Percentiles rank a stretch among this genome's conserved stretches.
Conservation (phyloP, 2,888 invertebrate genomes). For the Drosophila tanythrix region DNA sequence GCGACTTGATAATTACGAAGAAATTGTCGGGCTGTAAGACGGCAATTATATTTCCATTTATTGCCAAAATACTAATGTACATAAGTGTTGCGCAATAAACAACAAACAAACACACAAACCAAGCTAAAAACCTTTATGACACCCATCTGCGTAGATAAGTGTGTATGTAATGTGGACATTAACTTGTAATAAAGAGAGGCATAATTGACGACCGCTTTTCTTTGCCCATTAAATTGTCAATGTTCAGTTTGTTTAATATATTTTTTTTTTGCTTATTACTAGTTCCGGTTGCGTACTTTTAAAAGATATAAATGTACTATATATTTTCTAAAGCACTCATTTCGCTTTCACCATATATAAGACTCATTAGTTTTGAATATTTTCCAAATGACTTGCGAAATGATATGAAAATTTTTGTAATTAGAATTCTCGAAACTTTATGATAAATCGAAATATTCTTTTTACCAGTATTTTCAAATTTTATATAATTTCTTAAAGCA, state of each 20-base stretch:
- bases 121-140: constrained; percentile 25
- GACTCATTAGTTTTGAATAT: not conserved
- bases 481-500: not conserved
- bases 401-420: not conserved
- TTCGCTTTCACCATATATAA: constrained; percentile 62
- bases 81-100: constrained; percentile 47
- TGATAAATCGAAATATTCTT: not conserved
- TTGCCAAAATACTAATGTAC: constrained; percentile 25
- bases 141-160: constrained; percentile 9
- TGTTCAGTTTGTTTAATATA: constrained; percentile 7
- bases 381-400: not conserved
- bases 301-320: constrained; percentile 46
- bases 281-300: constrained; percentile 63
- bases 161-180: constrained; percentile 10
- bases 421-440: not conserved
- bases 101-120: constrained; percentile 34
- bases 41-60: constrained; percentile 20
- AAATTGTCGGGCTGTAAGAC: constrained; percentile 19
- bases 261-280: constrained; percentile 41
- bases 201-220: constrained; percentile 39
- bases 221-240: constrained; percentile 30
- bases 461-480: not conserved
- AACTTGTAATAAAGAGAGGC: constrained; percentile 11
- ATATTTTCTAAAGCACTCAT: constrained; percentile 9
- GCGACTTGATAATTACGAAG: constrained; percentile 1